Base-by-base conservation (phyloP, 2,113 vertebrate genomes). In the Neolamprologus modestus region DNA sequence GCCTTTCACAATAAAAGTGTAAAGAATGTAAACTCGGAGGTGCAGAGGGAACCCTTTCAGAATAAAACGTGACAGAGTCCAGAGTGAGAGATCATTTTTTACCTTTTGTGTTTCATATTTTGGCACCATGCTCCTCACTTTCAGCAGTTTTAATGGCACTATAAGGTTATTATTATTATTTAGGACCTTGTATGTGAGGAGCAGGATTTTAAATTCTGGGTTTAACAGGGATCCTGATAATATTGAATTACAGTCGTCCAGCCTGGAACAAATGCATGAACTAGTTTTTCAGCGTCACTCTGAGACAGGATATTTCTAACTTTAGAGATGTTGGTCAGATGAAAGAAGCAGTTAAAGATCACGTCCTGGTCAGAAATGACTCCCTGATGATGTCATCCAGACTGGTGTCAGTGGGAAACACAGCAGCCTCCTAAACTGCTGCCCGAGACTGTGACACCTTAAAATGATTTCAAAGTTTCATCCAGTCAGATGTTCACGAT, bases 101-200 rank as follows among this genome's bases (percentile, higher is more conserved):
- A 59, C 55, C 8, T 61, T 31, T 31, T 6, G 24, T 2, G 57
- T 31, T 61, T 61, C 31, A 35, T n/a, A 63, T 35, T 63, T 63
- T n/a, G 59, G 31, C 59, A 0, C 57, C 14, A 17, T 0, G 28
- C 57, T 12, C 31, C 59, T 12, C 59, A 2, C 55, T 9, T 8
- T 28, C 26, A 16, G 24, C 55, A 59, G 24, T 3, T 28, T 59
- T 16, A 16, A 28, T 19, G 59, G 31, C 2, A 4, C 59, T 63
- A 2, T 2, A 0, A n/a, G 17, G 17, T n/a, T 11, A 35, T 19
- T 63, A 63, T 0, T 0, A 63, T 63, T 12, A 5, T 63, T 63
- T n/a, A 63, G 31, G 57, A 1, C 1, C 8, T 59, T 17, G 14
- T 57, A 16, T 26, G 54, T 61, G 28, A 61, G 26, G 28, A 10